Base-by-base conservation (phyloP, 2,888 invertebrate genomes). In the Amphipoea lucens region DNA sequence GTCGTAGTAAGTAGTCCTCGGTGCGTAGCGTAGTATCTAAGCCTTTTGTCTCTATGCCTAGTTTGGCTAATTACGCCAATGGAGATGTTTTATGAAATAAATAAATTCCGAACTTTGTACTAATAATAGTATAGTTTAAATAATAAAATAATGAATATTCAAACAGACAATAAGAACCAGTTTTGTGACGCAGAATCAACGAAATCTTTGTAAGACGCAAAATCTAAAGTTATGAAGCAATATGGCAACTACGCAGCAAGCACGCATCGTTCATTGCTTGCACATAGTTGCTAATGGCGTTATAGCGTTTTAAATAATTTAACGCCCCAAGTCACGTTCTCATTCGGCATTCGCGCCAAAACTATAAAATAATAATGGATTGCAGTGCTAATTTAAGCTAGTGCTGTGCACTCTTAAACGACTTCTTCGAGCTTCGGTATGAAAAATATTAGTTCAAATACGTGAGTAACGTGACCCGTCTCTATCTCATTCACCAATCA, bases 201-300 rank as follows among this genome's bases (percentile, higher is more conserved):
- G 63, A 63, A 73, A 70, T 76, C 29, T 70, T 60, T 20, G 60
- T 70, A 66, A 80, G 87, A 84, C 77, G 79, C 70, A 87, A 81
- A 76, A 74, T 67, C 66, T 42, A 42, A 75, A 87, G 54, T 76
- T 54, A 78, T 78, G 72, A 73, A 81, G 68, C 71, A 74, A 81
- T 75, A 63, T 20, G 62, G 65, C 40, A 86, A 90, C 84, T 85
- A 78, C 84, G 90, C 87, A 86, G 76, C 76, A 68, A 79, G 20
- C 66, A 78, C 70, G 60, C 74, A 74, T 82, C 78, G 79, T 65
- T 17, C 67, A 87, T 89, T 89, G 82, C 89, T 88, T 81, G 74
- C 82, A 90, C 89, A 90, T 89, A 88, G 88, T 90, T 83, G 86
- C 85, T 85, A 84, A 88, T 88, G 76, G 83, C 42, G 74, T 74